Percentiles rank a stretch among this genome's conserved stretches.
Evolutionary conservation across 2,888 invertebrate species (phyloP).

Genomic region (Euproctis similis): DNA sequence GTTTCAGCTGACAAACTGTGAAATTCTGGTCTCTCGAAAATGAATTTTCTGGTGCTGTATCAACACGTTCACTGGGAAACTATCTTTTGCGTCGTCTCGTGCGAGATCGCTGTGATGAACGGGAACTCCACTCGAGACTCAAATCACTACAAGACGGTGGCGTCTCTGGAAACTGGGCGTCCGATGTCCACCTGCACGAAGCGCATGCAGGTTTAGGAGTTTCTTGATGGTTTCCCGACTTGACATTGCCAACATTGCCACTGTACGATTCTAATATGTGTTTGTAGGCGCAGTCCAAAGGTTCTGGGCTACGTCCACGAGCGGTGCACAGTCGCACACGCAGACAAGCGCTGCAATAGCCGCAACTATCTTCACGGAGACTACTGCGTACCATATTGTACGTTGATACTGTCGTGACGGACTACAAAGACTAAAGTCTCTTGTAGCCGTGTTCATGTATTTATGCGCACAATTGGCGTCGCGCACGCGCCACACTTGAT

Average conservation of each 20-base stretch:
- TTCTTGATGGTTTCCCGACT: constrained; percentile 39
- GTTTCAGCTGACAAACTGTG: constrained; percentile 12
- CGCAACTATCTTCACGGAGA: constrained; percentile 56
- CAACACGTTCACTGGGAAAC: constrained; percentile 20
- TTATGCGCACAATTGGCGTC: constrained; percentile 50
- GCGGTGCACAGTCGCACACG: constrained; percentile 56
- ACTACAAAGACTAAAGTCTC: constrained; percentile 45
- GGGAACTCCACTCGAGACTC: constrained; percentile 63
- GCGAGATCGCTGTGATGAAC: constrained; percentile 50
- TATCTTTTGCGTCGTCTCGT: constrained; percentile 61
- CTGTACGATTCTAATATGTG: constrained; percentile 66
- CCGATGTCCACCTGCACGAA: constrained; percentile 67
- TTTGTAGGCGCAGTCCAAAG: constrained; percentile 66
- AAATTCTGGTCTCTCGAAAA: constrained; percentile 24
- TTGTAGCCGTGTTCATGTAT: constrained; percentile 39
- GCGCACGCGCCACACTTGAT: constrained; percentile 67
- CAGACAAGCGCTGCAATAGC: constrained; percentile 66
- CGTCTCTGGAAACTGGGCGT: constrained; percentile 68
- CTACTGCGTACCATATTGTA: constrained; percentile 53
- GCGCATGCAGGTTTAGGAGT: constrained; percentile 51
- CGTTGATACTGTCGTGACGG: constrained; percentile 21
- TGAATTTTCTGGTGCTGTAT: constrained; percentile 22
- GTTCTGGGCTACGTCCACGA: constrained; percentile 59
- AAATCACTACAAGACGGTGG: constrained; percentile 61
- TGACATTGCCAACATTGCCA: constrained; percentile 21